Evolutionary conservation across 2,888 invertebrate species (phyloP), one percentile per base, ranked within the genome.

Genomic region (Gerris lacustris): DNA sequence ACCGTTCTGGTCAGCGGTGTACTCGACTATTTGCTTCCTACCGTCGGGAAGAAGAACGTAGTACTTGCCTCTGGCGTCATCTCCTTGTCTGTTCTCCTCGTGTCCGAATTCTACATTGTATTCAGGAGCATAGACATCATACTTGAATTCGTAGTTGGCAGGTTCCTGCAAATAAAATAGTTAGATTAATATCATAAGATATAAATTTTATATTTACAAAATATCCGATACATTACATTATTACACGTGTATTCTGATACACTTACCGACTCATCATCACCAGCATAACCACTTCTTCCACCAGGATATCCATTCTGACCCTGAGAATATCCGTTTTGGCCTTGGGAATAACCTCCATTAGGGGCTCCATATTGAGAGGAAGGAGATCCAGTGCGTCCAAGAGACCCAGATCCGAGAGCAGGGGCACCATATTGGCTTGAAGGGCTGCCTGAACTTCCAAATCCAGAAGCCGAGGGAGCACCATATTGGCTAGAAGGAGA

Each of bases 1-100:
- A 79, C 92, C 92, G 75, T 89, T 88, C 79, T 85, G 84, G 81
- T 91, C 92, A 44, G 91, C 92, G 81, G 89, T 89, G 81, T 92
- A 92, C 81, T 89, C 88, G 76, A 92, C 91, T 79, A 90, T 87
- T 84, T 92, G 92, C 82, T 88, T 91, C 82, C 91, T 87, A 80
- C 92, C 92, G 83, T 92, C 92, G 75, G 92, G 91, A 81, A 92
- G 84, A 77, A 91, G 84, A 79, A 92, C 92, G 84, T 91, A 90
- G 85, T 91, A 92, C 83, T 90, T 88, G 81, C 92, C 92, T 80
- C 86, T 88, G 77, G 91, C 87, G 76, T 86, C 84, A 81, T 92
- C 91, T 75, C 91, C 92, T 80, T 92, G 90, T 74, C 92, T 86
- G 81, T 87, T 87, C 83, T 92, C 92, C 77, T 88, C 88, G 83